Conservation (phyloP, 2,113 vertebrate genomes). For the Gobius niger region DNA sequence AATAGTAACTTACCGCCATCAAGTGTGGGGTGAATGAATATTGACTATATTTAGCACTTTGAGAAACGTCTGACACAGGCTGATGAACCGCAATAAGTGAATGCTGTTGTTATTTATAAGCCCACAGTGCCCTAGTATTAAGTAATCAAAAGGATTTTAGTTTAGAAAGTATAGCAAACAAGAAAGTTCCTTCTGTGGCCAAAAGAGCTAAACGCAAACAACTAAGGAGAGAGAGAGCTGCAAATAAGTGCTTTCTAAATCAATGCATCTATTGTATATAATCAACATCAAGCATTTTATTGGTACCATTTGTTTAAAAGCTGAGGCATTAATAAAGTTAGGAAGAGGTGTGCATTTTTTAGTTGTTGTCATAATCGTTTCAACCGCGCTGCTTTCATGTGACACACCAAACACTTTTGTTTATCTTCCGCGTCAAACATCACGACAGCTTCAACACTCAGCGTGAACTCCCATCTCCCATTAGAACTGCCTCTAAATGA, state of each 20-base stretch:
- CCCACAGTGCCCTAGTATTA: too few relatives aligned
- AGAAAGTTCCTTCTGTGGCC: too few relatives aligned
- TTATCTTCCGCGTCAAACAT: conserved; percentile 28
- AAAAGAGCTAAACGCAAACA: too few relatives aligned
- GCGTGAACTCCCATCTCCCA: conserved; percentile 28
- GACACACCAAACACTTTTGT: neutral
- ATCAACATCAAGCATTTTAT: neutral
- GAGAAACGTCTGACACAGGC: too few relatives aligned
- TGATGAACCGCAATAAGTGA: too few relatives aligned
- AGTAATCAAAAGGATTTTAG: too few relatives aligned
- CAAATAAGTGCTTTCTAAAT: neutral
- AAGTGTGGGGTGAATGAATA: too few relatives aligned
- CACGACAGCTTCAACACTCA: conserved; percentile 34
- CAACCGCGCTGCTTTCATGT: neutral
- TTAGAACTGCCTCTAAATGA: conserved; percentile 30
- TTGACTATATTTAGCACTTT: too few relatives aligned
- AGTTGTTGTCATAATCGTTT: conserved; percentile 10
- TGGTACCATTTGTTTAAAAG: neutral
- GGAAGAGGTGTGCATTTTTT: neutral
- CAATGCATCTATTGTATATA: neutral
- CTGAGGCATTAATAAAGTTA: neutral
- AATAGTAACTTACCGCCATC: too few relatives aligned
- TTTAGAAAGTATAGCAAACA: too few relatives aligned
- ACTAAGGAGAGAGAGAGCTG: too few relatives aligned
- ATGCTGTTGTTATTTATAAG: too few relatives aligned